Evolutionary conservation across 64 coral and sea anemone species (phyloP).

Genomic region (Montipora capricornis): DNA sequence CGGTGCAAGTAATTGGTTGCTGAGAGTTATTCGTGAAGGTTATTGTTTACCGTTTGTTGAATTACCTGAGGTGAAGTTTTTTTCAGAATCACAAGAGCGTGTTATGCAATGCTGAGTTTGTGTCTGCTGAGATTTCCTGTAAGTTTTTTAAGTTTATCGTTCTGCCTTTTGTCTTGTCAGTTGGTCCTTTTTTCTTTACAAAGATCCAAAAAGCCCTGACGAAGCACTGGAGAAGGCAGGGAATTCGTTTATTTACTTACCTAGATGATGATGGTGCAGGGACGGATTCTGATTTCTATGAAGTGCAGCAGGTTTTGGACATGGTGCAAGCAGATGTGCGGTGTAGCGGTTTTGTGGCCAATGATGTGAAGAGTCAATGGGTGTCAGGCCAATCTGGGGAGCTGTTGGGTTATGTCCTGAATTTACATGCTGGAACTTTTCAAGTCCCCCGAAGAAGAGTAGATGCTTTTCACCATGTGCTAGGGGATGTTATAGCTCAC

Average conservation of each 20-base stretch:
- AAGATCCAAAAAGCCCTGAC: slow-evolving; percentile 50
- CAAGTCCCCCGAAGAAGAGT: slow-evolving; percentile 54
- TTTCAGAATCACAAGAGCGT: slow-evolving; percentile 6
- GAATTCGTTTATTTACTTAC: slow-evolving; percentile 57
- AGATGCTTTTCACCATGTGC: slow-evolving; percentile 8
- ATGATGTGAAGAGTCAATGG: slow-evolving; percentile 67
- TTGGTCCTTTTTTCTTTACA: slow-evolving; percentile 44
- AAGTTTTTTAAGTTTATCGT: slow-evolving; percentile 39
- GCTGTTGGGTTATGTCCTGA: slow-evolving; percentile 58
- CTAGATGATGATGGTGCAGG: slow-evolving; percentile 44
- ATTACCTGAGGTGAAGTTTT: too few species aligned
- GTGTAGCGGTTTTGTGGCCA: slow-evolving; percentile 33
- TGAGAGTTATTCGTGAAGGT: background rate
- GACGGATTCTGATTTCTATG: slow-evolving; percentile 12
- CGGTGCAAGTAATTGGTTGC: background rate
- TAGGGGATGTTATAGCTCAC: slow-evolving; percentile 24
- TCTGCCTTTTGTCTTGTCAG: slow-evolving; percentile 18
- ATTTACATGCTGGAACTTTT: slow-evolving; percentile 56
- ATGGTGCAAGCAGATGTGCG: slow-evolving; percentile 4
- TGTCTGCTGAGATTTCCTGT: slow-evolving; percentile 24
- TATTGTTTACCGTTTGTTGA: background rate
- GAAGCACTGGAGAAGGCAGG: slow-evolving; percentile 56
- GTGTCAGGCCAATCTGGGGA: slow-evolving; percentile 54
- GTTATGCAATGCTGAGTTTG: slow-evolving; percentile 42
- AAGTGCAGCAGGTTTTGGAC: background rate